Evolutionary conservation across 2,888 invertebrate genomes (phyloP), one percentile per base, ranked within the genome.

Genomic region (Lagria hirta): DNA sequence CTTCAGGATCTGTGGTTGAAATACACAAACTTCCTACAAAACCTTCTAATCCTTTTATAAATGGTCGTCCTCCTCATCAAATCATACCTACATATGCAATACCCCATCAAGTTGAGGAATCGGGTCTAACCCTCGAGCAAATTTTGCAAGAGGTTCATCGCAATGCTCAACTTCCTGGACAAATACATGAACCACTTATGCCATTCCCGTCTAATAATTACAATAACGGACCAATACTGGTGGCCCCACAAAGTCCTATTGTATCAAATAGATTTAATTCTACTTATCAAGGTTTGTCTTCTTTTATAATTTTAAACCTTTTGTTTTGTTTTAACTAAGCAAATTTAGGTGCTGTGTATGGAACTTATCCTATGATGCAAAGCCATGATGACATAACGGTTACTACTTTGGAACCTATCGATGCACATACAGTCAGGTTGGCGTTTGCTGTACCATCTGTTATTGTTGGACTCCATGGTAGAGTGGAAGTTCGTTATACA

Each of bases 401-500:
- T 8, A 75, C 79, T 30, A 61, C 64, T 0, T 65, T 91, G 52
- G 84, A 88, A 66, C 82, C 90, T 2, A 77, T 92, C 42, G 86
- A 90, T 54, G 82, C 88, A 0, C 82, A 83, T 11, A 86, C 88
- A 16, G 83, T 92, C 4, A 83, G 88, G 51, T 79, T 93, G 63
- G 80, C 88, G 6, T 91, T 93, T 66, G 85, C 86, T 2, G 83
- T 93, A 5, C 91, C 93, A 0, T 76, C 82, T 11, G 79, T 90
- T 1, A 80, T 90, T 52, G 90, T 93, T 4, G 92, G 92, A 15
- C 75, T 93, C 26, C 84, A 88, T 59, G 93, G 93, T 40, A 82
- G 90, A 51, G 88, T 93, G 2, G 91, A 93, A 70, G 75, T 93
- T 47, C 79, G 89, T 64, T 93, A 91, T 66, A 90, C 91, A 4